Evolutionary conservation across 2,797 vertebrate genomes (phyloP).

Genomic region (Artibeus jamaicensis): DNA sequence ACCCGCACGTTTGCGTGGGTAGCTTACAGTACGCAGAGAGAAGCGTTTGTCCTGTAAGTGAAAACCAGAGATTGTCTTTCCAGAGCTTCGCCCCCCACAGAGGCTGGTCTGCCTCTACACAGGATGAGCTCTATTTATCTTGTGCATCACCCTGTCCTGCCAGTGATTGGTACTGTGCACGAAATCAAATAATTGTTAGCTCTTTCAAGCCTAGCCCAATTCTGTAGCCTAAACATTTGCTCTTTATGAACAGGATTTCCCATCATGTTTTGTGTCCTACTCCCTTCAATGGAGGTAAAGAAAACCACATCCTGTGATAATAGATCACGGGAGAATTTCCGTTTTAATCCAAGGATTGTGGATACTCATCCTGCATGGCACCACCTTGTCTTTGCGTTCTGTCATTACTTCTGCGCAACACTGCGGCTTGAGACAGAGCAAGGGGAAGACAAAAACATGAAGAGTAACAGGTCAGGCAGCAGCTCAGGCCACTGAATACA

Average conservation of each 20-base stretch:
- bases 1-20: fast-evolving
- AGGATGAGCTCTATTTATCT: not conserved
- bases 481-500: not conserved
- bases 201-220: not conserved
- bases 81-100: not conserved
- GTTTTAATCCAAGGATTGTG: not conserved
- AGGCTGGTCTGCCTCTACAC: fast-evolving
- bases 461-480: not conserved
- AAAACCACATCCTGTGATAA: not conserved
- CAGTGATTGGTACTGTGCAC: not conserved
- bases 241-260: not conserved
- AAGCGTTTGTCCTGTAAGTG: not conserved
- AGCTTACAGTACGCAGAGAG: fast-evolving
- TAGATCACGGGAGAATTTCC: not conserved
- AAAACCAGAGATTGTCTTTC: not conserved
- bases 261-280: not conserved
- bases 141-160: not conserved
- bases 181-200: not conserved
- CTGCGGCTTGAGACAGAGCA: not conserved
- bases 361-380: not conserved
- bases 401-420: not conserved
- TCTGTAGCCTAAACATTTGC: not conserved
- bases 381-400: not conserved
- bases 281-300: not conserved
- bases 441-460: not conserved